A percentile compares a stretch with the other conserved stretches of the same genome.
Conservation (phyloP, 2,113 vertebrate species). For the Sigmodon hispidus region DNA sequence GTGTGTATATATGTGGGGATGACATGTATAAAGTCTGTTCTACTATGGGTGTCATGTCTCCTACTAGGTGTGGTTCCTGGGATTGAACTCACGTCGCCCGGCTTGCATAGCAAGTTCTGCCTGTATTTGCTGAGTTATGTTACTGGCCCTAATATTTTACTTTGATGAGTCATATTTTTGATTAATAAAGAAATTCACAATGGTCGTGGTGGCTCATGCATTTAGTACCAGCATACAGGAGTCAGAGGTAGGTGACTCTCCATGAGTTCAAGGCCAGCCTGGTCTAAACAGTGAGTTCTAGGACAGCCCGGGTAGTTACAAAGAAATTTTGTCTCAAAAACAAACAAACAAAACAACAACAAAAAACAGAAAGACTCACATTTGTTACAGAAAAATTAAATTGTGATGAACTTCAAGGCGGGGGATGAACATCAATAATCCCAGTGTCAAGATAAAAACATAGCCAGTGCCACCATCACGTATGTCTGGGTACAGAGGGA, state of each 20-base stretch:
- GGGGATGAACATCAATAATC: not conserved
- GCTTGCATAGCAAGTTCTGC: not conserved
- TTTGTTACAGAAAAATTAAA: slow-evolving; percentile 15
- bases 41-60: too few relatives aligned
- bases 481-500: not conserved
- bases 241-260: not conserved
- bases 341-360: not conserved
- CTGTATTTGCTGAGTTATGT: not conserved
- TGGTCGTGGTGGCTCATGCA: not conserved
- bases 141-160: not conserved
- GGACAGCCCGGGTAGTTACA: not conserved
- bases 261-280: not conserved
- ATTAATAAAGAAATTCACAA: not conserved
- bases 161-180: slow-evolving; percentile 18
- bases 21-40: not conserved
- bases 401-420: not conserved
- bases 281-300: not conserved
- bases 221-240: not conserved
- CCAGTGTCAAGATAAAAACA: not conserved
- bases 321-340: not conserved
- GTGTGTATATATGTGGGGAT: too few relatives aligned
- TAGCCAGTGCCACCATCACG: not conserved
- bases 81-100: not conserved
- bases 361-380: not conserved
- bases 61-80: not conserved